These are phyloP conservation scores for Hyppa rectilinea DNA, from an alignment of 2,888 invertebrate genomes.

Conservation along the genomic window DNA sequence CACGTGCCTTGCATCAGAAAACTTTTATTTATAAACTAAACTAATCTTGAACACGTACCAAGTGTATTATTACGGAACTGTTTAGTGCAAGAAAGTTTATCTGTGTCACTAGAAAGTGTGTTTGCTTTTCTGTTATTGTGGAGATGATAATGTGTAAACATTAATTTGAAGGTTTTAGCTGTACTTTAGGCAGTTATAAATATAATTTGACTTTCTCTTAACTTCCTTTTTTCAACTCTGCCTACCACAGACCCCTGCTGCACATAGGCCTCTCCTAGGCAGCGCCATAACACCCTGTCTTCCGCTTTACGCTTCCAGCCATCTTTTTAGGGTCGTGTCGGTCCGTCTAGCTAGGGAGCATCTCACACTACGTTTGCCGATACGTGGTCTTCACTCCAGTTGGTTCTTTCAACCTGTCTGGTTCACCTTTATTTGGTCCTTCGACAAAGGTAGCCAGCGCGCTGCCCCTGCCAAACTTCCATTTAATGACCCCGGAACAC, in stretches of 20 bases:
- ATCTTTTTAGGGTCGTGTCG: not conserved
- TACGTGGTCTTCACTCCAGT: not conserved
- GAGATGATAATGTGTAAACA: constrained; percentile 36
- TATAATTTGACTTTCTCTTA: not conserved
- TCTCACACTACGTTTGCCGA: not conserved
- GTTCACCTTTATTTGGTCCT: not conserved
- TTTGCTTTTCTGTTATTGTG: constrained; percentile 35
- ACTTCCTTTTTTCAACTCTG: not conserved
- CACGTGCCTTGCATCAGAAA: constrained; percentile 59
- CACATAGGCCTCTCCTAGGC: not conserved
- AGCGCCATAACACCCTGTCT: not conserved
- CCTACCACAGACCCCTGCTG: not conserved
- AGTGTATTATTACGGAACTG: constrained; percentile 37
- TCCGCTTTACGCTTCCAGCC: not conserved
- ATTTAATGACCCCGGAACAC: too few species aligned
- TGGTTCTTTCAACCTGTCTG: not conserved
- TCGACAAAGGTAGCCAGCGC: not conserved
- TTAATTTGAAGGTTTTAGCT: constrained; percentile 1
- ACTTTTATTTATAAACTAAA: constrained; percentile 47
- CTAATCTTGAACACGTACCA: constrained; percentile 54
- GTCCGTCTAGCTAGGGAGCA: not conserved
- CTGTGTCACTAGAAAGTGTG: constrained; percentile 50
- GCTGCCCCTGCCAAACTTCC: not conserved
- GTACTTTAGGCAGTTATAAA: not conserved
- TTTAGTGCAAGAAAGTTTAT: constrained; percentile 49